These are phyloP conservation scores for Vireo altiloquus DNA, from an alignment of 2,113 vertebrate genomes.

Conservation along the genomic window DNA sequence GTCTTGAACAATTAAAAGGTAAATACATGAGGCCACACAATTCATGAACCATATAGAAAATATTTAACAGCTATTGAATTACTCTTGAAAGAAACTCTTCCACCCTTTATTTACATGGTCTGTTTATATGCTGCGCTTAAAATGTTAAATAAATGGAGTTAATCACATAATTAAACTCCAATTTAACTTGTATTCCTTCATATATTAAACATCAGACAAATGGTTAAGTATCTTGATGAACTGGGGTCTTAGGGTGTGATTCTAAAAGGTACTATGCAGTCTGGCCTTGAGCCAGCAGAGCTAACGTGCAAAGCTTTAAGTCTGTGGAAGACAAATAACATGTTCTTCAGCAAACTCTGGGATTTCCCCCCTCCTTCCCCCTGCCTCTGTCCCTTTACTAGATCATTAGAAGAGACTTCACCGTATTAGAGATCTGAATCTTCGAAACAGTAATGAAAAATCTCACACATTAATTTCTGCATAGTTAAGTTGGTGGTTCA, in stretches of 20 bases:
- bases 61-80: slow-evolving; percentile 57
- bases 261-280: neutral
- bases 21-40: slow-evolving; percentile 43
- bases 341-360: neutral
- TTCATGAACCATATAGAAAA: slow-evolving; percentile 48
- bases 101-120: slow-evolving; percentile 24
- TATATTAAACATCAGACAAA: slow-evolving; percentile 24
- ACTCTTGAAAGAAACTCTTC: slow-evolving; percentile 43
- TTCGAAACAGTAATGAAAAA: neutral
- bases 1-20: slow-evolving; percentile 36
- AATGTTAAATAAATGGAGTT: slow-evolving; percentile 46
- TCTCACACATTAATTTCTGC: neutral
- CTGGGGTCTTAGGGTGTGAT: neutral
- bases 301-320: neutral
- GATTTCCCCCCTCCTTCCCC: neutral
- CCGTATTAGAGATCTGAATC: neutral
- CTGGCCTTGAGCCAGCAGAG: neutral
- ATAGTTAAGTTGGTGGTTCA: neutral
- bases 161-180: slow-evolving; percentile 21
- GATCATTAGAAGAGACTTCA: neutral
- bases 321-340: neutral
- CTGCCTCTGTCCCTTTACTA: neutral
- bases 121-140: slow-evolving; percentile 18
- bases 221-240: slow-evolving; percentile 10
- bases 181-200: slow-evolving; percentile 9